These are phyloP conservation scores for Prionace glauca DNA, from an alignment of 2,797 vertebrate species.

Conservation along the genomic window DNA sequence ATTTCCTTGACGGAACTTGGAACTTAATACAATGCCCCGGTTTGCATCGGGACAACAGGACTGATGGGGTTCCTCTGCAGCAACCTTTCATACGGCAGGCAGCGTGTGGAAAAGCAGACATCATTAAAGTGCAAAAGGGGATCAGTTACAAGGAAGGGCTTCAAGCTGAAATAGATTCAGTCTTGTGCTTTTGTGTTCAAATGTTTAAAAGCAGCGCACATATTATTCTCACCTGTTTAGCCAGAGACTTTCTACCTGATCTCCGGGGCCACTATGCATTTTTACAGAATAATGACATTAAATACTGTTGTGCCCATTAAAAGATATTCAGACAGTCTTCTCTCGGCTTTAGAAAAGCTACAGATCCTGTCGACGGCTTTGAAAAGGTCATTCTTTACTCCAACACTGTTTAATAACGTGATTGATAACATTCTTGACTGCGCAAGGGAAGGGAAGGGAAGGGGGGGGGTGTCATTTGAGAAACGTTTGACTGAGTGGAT, in stretches of 20 bases:
- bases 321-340: neutral
- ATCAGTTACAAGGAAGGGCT: conserved; percentile 8
- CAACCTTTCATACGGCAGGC: neutral
- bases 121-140: neutral
- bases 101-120: neutral
- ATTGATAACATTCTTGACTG: conserved; percentile 32
- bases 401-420: conserved; percentile 16
- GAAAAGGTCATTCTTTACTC: conserved; percentile 29
- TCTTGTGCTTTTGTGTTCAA: neutral
- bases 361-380: neutral
- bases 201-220: neutral
- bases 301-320: neutral
- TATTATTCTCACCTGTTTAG: neutral
- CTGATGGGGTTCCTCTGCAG: neutral
- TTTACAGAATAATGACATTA: neutral
- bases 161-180: neutral
- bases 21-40: neutral
- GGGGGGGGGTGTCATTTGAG: neutral
- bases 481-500: conserved; percentile 8
- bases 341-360: neutral
- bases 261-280: neutral
- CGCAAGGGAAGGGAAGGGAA: neutral
- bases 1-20: neutral
- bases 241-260: neutral
- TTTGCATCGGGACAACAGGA: neutral